Evolutionary conservation across 1,140 invertebrate genomes (phyloP).

Genomic region (Vollenhovia emeryi): DNA sequence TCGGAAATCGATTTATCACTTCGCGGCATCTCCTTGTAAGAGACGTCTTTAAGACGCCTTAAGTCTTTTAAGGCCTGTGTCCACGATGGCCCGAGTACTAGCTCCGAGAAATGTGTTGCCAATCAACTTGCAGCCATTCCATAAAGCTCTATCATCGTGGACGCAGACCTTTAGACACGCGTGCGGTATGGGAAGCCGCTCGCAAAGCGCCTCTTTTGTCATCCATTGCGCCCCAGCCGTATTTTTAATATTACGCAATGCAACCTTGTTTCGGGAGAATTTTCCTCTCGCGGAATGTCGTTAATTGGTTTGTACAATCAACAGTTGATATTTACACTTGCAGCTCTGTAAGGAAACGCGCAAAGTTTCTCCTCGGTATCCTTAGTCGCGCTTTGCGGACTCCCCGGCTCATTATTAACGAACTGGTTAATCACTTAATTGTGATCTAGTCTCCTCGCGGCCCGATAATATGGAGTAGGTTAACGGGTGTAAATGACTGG

Average conservation of each 20-base stretch:
- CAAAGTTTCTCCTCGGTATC: not conserved
- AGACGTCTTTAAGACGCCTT: too few relatives aligned
- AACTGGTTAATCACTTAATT: not conserved
- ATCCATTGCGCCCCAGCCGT: not conserved
- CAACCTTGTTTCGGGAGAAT: not conserved
- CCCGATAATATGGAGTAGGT: conserved; percentile 28
- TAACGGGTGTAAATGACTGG: conserved; percentile 38
- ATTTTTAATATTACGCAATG: not conserved
- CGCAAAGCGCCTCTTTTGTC: not conserved
- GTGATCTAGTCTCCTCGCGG: not conserved
- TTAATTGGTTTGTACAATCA: not conserved
- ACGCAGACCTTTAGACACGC: too few relatives aligned
- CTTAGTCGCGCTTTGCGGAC: not conserved
- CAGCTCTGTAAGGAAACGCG: not conserved
- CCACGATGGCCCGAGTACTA: too few relatives aligned
- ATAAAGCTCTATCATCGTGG: too few relatives aligned
- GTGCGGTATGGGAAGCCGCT: too few relatives aligned
- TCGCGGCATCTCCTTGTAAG: too few relatives aligned
- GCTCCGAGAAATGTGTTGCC: too few relatives aligned
- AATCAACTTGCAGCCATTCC: too few relatives aligned
- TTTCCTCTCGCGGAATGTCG: not conserved
- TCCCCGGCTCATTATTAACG: not conserved
- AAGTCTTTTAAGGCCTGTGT: too few relatives aligned
- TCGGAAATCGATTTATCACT: too few relatives aligned
- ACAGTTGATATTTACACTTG: not conserved